Percentiles rank a stretch among this genome's conserved stretches.
Conservation (phyloP, 2,888 invertebrate genomes). For the Empis stercorea region DNA sequence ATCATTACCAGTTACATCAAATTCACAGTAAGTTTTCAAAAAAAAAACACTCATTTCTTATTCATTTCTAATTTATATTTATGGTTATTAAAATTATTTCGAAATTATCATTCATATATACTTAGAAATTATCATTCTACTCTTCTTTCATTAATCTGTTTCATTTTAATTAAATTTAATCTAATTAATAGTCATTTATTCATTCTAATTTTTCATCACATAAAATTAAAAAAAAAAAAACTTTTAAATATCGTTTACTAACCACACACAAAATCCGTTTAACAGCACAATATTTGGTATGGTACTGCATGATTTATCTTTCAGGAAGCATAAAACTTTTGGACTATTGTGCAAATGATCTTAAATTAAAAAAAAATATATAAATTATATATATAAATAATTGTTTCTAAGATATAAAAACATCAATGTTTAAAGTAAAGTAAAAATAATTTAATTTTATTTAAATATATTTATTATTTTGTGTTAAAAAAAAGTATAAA, state of each 20-base stretch:
- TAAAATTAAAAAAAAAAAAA: too few species aligned
- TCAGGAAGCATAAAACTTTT: constrained; percentile 12
- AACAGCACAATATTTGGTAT: not conserved
- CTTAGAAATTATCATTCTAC: too few species aligned
- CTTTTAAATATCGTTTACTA: too few species aligned
- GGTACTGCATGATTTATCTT: constrained; percentile 11
- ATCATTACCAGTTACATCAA: constrained; percentile 18
- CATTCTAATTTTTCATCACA: too few species aligned
- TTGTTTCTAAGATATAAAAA: not conserved
- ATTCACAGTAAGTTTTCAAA: constrained; percentile 19
- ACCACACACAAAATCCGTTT: too few species aligned
- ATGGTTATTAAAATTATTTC: not conserved
- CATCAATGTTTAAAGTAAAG: not conserved
- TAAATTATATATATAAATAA: not conserved
- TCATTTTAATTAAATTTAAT: too few species aligned
- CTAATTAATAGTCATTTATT: too few species aligned
- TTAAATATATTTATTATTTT: not conserved
- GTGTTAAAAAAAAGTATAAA: too few species aligned
- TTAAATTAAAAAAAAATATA: not conserved
- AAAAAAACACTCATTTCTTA: too few species aligned
- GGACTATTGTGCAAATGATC: constrained; percentile 10
- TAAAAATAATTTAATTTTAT: not conserved
- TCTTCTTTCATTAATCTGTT: too few species aligned
- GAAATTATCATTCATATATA: too few species aligned
- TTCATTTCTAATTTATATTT: not conserved